Base-by-base conservation (phyloP, 2,113 vertebrate species). In the Gnathonemus longibarbis region DNA sequence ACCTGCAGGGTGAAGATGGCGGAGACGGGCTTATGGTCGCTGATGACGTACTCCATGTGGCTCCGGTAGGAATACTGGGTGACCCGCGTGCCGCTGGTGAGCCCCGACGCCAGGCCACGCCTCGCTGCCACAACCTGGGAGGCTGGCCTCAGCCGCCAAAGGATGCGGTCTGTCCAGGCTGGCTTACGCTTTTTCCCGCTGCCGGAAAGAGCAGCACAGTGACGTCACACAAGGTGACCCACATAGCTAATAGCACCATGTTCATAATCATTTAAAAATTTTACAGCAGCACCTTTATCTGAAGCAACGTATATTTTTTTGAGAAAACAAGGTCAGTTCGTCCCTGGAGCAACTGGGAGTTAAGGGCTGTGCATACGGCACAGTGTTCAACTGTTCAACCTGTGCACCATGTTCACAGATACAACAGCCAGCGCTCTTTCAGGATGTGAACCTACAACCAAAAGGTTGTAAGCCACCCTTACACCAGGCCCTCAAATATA, bases 101-200 rank as follows among this genome's bases (percentile, higher is more conserved):
- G 91, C 94, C 95, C 95, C 0, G 94, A 96, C 39, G 95, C 90
- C 0, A 95, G 93, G n/a, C 95, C 95, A 46, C 96, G 95, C 92
- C 96, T 96, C 91, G 92, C 93, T 2, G 94, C 92, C 58, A 97
- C 95, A 0, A 95, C 96, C 17, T 94, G 94, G 9, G 95, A 95
- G 0, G 96, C 96, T 50, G 95, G 91, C 88, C 98, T 98, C 77
- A 98, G 97, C 93, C 97, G 98, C 98, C 98, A 99, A 45, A 99
- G 95, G 93, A 99, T 98, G 0, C 98, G 97, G 91, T 99, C 98
- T 0, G 98, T 99, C 98, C 98, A 99, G 42, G 98, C 98, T 10
- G 98, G 98, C 93, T 99, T 99, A 89, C 98, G 95, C 91, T 98
- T 99, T 94, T 99, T 99, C 66, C 97, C 95, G 58, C 98, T 99